Conservation (phyloP, 92 coral and sea anemone genomes). For the Porites divaricata region DNA sequence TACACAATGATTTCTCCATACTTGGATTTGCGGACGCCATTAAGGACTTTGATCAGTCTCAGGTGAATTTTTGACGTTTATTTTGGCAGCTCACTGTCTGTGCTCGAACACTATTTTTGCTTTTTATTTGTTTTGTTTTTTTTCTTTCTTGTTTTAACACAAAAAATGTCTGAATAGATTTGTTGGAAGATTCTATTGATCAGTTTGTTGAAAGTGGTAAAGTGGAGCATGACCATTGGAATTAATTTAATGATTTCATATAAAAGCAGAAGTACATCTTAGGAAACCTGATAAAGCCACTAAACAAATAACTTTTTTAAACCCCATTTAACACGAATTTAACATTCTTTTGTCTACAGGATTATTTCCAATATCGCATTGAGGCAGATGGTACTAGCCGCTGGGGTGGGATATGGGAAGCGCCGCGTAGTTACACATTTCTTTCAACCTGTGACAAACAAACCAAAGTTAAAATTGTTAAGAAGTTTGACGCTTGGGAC, state of each 20-base stretch:
- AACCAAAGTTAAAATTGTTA: slow-evolving; percentile 46
- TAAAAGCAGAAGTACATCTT: too few species aligned
- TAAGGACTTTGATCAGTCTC: slow-evolving; percentile 60
- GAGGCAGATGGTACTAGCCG: slow-evolving; percentile 65
- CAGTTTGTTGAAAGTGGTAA: too few species aligned
- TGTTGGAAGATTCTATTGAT: too few species aligned
- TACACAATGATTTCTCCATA: slow-evolving; percentile 62
- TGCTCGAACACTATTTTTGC: too few species aligned
- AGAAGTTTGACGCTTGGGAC: slow-evolving; percentile 53
- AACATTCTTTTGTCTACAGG: slow-evolving; percentile 23
- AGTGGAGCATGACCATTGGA: too few species aligned
- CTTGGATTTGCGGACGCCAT: slow-evolving; percentile 66
- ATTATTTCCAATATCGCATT: slow-evolving; percentile 67
- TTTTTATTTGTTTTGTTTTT: too few species aligned
- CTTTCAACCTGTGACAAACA: slow-evolving; percentile 59
- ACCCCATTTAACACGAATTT: too few species aligned
- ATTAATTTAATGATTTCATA: too few species aligned
- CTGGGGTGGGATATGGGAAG: slow-evolving; percentile 78
- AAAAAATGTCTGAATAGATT: too few species aligned
- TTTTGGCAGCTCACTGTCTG: not conserved
- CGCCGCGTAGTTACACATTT: slow-evolving; percentile 55
- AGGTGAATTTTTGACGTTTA: slow-evolving; percentile 28
- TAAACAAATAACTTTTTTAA: too few species aligned
- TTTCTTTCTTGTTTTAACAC: too few species aligned
- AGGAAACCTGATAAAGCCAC: too few species aligned